A percentile compares a stretch with the other conserved stretches of the same genome.
Evolutionary conservation across 2,888 invertebrate species (phyloP).

Genomic region (Coelogynopora nodosa): DNA sequence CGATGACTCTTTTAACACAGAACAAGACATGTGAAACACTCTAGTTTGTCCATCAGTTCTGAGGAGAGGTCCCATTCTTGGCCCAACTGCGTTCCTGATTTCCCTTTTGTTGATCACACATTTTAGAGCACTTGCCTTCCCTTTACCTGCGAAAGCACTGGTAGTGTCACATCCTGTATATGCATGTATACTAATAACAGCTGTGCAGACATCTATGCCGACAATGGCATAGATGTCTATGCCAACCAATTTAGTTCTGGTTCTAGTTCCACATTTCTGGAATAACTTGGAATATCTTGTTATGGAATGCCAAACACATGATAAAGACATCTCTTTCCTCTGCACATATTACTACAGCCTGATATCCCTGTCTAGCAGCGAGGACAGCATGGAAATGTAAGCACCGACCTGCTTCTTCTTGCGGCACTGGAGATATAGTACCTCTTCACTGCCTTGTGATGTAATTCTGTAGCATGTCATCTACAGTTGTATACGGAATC

Average conservation of each 20-base stretch:
- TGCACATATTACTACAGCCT: neutral
- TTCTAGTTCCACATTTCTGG: neutral
- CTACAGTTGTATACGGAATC: neutral
- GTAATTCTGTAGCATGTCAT: neutral
- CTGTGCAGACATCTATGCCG: neutral
- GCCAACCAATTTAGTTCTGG: neutral
- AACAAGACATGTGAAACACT: constrained; percentile 46
- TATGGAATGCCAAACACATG: neutral
- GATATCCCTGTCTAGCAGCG: neutral
- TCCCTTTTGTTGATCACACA: constrained; percentile 29
- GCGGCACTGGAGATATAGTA: neutral
- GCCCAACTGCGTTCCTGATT: constrained; percentile 38
- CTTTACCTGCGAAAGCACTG: constrained; percentile 35
- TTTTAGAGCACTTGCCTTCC: constrained; percentile 47
- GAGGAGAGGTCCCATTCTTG: constrained; percentile 38
- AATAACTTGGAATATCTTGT: neutral
- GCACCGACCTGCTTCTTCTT: neutral
- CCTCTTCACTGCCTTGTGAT: neutral
- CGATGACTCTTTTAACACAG: constrained; percentile 34
- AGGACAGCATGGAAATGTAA: neutral
- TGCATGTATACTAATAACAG: neutral
- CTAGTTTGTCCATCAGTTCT: constrained; percentile 42
- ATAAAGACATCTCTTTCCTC: neutral
- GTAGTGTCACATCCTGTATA: neutral
- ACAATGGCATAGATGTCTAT: neutral